Percentiles rank a stretch among this genome's conserved stretches.
Evolutionary conservation across 2,113 vertebrate genomes (phyloP).

Genomic region (Leuciscus idus): DNA sequence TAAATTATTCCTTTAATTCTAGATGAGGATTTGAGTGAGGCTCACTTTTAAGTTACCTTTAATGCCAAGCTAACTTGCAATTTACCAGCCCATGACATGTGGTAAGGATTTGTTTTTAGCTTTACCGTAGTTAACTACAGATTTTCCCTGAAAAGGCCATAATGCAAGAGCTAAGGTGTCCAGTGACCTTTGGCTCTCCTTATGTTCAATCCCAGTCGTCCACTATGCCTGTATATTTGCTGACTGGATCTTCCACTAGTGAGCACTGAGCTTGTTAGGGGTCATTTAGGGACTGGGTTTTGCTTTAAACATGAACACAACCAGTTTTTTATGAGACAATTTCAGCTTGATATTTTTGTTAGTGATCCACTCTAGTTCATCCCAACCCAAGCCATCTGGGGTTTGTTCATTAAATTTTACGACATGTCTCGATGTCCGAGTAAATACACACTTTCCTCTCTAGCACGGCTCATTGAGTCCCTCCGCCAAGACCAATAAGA

Average conservation of each 20-base stretch:
- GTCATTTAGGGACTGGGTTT: constrained; percentile 13
- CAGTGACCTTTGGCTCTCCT: constrained; percentile 15
- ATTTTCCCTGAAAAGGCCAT: neutral
- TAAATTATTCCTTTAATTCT: neutral
- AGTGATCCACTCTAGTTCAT: constrained; percentile 35
- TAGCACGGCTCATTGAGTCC: constrained; percentile 49
- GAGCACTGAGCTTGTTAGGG: constrained; percentile 3
- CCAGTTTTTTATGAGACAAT: neutral
- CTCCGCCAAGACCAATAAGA: constrained; percentile 42
- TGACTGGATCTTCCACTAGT: constrained; percentile 21
- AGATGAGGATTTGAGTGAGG: neutral
- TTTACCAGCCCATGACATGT: constrained; percentile 8
- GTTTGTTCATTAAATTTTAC: constrained; percentile 57
- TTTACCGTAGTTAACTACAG: constrained; percentile 12
- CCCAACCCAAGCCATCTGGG: constrained; percentile 51
- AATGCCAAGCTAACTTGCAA: neutral
- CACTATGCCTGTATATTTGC: constrained; percentile 24
- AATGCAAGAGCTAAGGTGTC: neutral
- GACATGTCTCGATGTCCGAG: constrained; percentile 58
- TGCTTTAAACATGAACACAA: neutral
- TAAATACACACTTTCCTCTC: constrained; percentile 51
- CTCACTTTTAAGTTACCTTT: neutral
- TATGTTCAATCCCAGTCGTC: neutral
- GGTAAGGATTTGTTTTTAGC: neutral
- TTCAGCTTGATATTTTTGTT: constrained; percentile 18